Base-by-base conservation (phyloP, 2,797 vertebrate species). In the Pseudocheirus occidentalis region DNA sequence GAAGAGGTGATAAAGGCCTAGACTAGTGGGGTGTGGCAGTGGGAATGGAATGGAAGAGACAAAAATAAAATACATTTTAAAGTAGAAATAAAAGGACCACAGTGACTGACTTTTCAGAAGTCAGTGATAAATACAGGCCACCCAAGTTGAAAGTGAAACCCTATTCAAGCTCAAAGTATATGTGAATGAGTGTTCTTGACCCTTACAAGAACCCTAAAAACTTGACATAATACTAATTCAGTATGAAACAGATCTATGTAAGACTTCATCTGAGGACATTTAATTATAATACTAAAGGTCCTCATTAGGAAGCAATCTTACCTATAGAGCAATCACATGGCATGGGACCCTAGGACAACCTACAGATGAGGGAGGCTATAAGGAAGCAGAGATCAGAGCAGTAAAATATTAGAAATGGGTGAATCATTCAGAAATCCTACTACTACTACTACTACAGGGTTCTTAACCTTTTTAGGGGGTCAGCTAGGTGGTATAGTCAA, bases 61-160 rank as follows among this genome's bases (percentile, higher is more conserved):
- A 87, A 87, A 81, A 87, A 50, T 87, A 91, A 93, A 91, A 91
- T 89, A 24, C 31, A 91, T 92, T 93, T 96, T 92, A 91, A 94
- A 90, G 66, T 81, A 81, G 16, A 81, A 81, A 81, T 93, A 94
- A 6, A 29, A 3, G 94, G 12, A 16, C 87, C 92, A 93, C 5
- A 28, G 91, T 55, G 12, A 27, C 11, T 53, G 24, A 95, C 91
- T 95, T 40, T 92, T 31, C 12, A 93, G 24, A 91, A 89, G 34
- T 92, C 66, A 54, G 89, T 50, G 52, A 90, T 55, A 34, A 59
- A 40, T 2, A 66, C 0, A 16, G n/a, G 89, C 21, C 12, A 91
- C 66, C 14, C n/a, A 90, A 29, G 56, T 56, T 93, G 93, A 94
- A 81, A 90, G 24, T 1, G 29, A 90, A 95, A 90, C 16, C 55